Percentiles rank a stretch among this genome's conserved stretches.
Evolutionary conservation across 2,888 invertebrate genomes (phyloP).

Genomic region (Deroplatys truncata): DNA sequence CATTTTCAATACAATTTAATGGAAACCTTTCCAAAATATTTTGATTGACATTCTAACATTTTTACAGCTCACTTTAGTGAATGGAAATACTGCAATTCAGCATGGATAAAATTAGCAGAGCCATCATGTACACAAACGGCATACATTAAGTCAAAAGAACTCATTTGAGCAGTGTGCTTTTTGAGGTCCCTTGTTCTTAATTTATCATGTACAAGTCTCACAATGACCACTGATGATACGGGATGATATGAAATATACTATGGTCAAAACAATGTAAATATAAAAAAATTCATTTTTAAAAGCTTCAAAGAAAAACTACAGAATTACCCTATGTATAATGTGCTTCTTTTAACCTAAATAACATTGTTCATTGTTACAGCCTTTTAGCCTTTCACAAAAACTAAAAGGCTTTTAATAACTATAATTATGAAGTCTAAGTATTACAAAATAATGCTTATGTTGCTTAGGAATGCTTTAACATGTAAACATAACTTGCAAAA

Average conservation of each 20-base stretch:
- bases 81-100: neutral
- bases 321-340: neutral
- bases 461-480: neutral
- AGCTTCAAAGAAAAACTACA: neutral
- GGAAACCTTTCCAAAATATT: neutral
- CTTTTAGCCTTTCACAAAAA: neutral
- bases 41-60: neutral
- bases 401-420: too few relatives aligned
- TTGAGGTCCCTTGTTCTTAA: neutral
- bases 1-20: neutral
- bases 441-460: neutral
- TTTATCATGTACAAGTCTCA: neutral
- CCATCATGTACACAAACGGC: neutral
- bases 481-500: neutral
- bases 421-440: neutral
- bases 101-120: neutral
- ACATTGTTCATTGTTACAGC: neutral
- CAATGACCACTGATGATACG: neutral
- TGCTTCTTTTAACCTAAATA: neutral
- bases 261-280: neutral
- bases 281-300: neutral
- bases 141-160: neutral
- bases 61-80: neutral
- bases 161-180: neutral
- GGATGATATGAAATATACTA: neutral